A percentile compares a stretch with the other conserved stretches of the same genome.
These are phyloP conservation scores for Corapipo altera DNA, from an alignment of 2,113 vertebrate genomes.

Conservation along the genomic window DNA sequence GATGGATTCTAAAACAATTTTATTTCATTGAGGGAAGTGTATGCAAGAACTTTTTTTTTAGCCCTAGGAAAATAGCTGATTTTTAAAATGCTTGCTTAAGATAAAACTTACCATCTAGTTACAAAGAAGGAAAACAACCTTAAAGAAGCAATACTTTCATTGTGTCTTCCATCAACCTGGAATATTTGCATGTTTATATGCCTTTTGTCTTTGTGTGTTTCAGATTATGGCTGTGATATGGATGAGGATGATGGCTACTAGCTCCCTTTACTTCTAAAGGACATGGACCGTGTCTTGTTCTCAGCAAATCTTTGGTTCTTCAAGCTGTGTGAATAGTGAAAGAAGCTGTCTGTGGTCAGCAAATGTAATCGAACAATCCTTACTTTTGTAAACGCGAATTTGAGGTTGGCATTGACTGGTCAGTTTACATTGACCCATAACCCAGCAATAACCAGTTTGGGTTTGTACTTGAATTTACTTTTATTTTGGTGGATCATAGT, in stretches of 20 bases:
- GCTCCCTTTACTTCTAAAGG: background rate
- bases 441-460: slow-evolving; percentile 38
- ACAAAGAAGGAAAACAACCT: background rate
- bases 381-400: slow-evolving; percentile 34
- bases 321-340: slow-evolving; percentile 12
- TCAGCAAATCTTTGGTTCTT: background rate
- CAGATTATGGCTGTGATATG: slow-evolving; percentile 90
- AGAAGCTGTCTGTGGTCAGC: slow-evolving; percentile 47
- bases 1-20: background rate
- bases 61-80: background rate
- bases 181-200: background rate
- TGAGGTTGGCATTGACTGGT: slow-evolving; percentile 19
- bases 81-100: background rate
- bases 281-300: background rate
- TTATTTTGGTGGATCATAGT: slow-evolving; percentile 12
- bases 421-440: slow-evolving; percentile 41
- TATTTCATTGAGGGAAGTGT: background rate
- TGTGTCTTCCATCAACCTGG: background rate
- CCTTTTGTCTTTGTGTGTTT: slow-evolving; percentile 24
- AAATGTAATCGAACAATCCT: background rate
- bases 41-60: background rate
- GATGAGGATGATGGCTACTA: slow-evolving; percentile 88
- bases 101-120: background rate
- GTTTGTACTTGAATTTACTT: slow-evolving; percentile 63
- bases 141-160: background rate